These are phyloP conservation scores for Himalopsyche japonica DNA, from an alignment of 2,888 invertebrate genomes.

Conservation along the genomic window DNA sequence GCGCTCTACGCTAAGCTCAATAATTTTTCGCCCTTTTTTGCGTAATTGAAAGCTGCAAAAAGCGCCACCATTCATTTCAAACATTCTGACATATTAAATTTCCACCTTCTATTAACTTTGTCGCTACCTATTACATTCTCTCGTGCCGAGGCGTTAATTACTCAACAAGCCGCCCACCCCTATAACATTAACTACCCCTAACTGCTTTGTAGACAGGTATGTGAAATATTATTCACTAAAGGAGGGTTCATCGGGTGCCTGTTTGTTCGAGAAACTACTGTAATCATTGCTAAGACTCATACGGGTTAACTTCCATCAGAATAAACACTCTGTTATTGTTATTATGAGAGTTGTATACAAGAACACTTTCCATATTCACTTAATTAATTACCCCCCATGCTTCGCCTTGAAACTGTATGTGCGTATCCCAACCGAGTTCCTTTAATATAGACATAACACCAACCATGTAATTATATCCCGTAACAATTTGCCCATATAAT, in stretches of 20 bases:
- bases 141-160: conserved; percentile 15
- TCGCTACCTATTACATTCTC: conserved; percentile 22
- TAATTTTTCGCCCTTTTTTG: not conserved
- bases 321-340: not conserved
- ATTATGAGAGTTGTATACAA: not conserved
- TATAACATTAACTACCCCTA: conserved; percentile 10
- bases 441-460: too few species aligned
- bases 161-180: conserved; percentile 3
- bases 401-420: not conserved
- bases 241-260: not conserved
- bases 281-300: not conserved
- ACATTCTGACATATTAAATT: conserved; percentile 17
- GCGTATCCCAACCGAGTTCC: too few species aligned
- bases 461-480: too few species aligned
- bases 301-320: not conserved
- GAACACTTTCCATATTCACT: not conserved
- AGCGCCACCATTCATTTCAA: not conserved
- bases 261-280: not conserved
- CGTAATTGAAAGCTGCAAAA: not conserved
- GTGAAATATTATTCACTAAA: conserved; percentile 14
- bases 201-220: conserved; percentile 10
- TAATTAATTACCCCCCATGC: not conserved
- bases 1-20: not conserved
- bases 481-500: too few species aligned
- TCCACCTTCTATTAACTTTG: conserved; percentile 12